Percentiles rank a stretch among this genome's conserved stretches.
phyloP scores from a whole-genome alignment of 1,140 invertebrate species.

The Micrasema longulum region DNA sequence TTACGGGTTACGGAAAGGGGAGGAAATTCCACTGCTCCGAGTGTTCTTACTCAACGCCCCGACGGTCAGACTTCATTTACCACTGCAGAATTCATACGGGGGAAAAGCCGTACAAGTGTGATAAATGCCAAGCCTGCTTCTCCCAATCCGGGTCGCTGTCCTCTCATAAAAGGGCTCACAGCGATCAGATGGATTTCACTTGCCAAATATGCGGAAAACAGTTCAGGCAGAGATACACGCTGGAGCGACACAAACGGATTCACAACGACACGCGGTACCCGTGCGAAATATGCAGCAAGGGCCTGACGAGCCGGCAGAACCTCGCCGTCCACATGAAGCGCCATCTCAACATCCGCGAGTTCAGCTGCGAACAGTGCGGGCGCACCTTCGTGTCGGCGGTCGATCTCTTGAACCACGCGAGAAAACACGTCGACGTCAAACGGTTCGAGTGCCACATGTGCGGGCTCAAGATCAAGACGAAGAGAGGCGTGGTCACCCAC shows the following conservation, averaged over 20 bases:
- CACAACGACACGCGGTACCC: conserved; percentile 59
- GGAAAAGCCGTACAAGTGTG: conserved; percentile 62
- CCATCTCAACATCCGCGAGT: conserved; percentile 64
- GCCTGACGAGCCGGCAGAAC: conserved; percentile 61
- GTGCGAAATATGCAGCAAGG: conserved; percentile 60
- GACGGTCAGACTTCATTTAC: conserved; percentile 63
- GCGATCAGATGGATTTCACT: conserved; percentile 64
- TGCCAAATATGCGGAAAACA: conserved; percentile 73
- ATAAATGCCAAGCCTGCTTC: conserved; percentile 70
- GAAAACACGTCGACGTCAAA: conserved; percentile 58
- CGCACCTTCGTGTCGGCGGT: conserved; percentile 63
- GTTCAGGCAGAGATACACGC: conserved; percentile 67
- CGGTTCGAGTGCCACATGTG: conserved; percentile 64
- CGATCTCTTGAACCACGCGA: conserved; percentile 63
- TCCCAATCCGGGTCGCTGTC: conserved; percentile 66
- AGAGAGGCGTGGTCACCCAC: conserved; percentile 64
- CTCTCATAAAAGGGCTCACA: conserved; percentile 67
- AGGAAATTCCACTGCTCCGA: conserved; percentile 60
- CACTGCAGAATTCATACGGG: conserved; percentile 68
- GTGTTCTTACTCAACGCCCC: conserved; percentile 62
- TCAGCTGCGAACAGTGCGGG: conserved; percentile 65
- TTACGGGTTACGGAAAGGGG: conserved; percentile 58
- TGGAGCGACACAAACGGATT: conserved; percentile 62
- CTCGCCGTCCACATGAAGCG: conserved; percentile 62
- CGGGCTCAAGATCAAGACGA: conserved; percentile 64